Base-by-base conservation (phyloP, 2,888 invertebrate genomes). In the Drosophila meridionalis region DNA sequence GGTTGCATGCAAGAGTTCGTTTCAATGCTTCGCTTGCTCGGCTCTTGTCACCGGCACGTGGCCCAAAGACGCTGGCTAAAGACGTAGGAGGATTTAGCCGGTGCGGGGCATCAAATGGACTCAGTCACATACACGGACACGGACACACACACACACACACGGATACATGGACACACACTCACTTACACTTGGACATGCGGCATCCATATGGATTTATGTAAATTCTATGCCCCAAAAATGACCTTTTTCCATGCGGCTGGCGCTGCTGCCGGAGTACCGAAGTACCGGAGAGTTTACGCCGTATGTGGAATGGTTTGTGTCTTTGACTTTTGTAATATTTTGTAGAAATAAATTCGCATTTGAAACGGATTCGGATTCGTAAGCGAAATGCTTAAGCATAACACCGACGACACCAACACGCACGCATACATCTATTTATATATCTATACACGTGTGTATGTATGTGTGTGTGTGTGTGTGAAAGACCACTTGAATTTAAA, bases 151-250 rank as follows among this genome's bases (percentile, higher is more conserved):
- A 28, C 69, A 28, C 60, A 61, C 72, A 52, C 65, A 55, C 69
- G 20, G 20, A 20, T 20, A 34, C 61, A 63, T 14, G 40, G n/a
- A 9, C n/a, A 28, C 73, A 53, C 76, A 57, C 63, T 58, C 70
- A 56, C 68, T 67, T 53, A 56, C 67, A 68, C 62, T 60, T 59
- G 80, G 64, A 56, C 70, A 73, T 57, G 62, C 73, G 79, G 76
- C 90, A 91, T 91, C 85, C 91, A 91, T 91, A 92, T 91, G 91
- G 91, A 91, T 91, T 91, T 91, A 91, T 91, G 91, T 91, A 91
- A 91, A 91, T 92, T 92, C 84, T 80, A 83, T 85, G 87, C 67
- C 73, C 71, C 84, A 78, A 87, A 91, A 90, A 89, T 89, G 91
- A 83, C 87, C 91, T 88, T 91, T 92, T 91, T 89, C 86, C 81